Percentiles rank a stretch among this genome's conserved stretches.
These are phyloP conservation scores for Trachelus tabidus DNA, from an alignment of 2,888 invertebrate genomes.

Conservation along the genomic window DNA sequence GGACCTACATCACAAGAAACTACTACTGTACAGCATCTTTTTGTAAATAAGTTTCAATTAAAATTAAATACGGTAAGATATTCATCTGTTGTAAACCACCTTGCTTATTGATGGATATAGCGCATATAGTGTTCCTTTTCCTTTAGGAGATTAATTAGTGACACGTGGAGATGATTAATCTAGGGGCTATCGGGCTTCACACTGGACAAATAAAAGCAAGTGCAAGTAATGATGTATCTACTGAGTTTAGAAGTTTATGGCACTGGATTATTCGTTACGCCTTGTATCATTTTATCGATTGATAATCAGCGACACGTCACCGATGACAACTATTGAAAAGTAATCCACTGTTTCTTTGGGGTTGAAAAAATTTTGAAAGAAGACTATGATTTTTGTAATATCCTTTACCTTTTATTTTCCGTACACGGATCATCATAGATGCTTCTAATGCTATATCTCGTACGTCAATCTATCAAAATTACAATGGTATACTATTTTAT, in stretches of 20 bases:
- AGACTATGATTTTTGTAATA: too few species aligned
- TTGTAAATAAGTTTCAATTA: conserved; percentile 54
- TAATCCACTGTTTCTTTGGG: background rate
- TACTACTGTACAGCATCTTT: conserved; percentile 32
- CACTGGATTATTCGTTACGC: background rate
- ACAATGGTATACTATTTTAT: conserved; percentile 5
- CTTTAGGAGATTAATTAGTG: conserved; percentile 39
- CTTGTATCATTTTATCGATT: background rate
- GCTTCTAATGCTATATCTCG: background rate
- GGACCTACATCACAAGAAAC: conserved; percentile 43
- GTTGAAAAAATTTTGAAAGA: too few species aligned
- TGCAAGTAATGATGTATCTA: background rate
- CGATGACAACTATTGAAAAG: background rate
- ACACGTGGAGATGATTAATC: conserved; percentile 21
- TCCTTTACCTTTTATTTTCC: background rate
- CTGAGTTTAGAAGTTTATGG: background rate
- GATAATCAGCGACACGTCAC: background rate
- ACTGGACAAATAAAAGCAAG: conserved; percentile 2
- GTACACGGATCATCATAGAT: background rate
- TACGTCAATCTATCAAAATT: background rate
- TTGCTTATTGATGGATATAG: conserved; percentile 56
- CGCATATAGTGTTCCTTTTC: conserved; percentile 56
- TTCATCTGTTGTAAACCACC: conserved; percentile 50
- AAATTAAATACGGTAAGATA: conserved; percentile 39
- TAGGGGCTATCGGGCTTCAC: conserved; percentile 20